Evolutionary conservation across 2,113 vertebrate species (phyloP).

Genomic region (Cyanoliseus patagonus): DNA sequence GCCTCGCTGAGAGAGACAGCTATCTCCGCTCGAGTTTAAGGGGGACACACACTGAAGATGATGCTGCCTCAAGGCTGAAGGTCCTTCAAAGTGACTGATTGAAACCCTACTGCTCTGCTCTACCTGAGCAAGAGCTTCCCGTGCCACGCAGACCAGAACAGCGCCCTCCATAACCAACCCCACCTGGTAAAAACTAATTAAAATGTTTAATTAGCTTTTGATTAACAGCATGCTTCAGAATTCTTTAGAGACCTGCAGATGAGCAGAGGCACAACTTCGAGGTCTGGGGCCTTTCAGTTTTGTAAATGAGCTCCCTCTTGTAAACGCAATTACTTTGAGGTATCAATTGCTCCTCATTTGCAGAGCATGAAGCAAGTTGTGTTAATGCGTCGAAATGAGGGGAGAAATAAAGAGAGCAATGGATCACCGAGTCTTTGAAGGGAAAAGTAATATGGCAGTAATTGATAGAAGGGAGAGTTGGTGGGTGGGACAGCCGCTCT

Average conservation of each 20-base stretch:
- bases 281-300: accelerated
- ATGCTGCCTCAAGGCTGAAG: neutral
- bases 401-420: constrained; percentile 55
- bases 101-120: neutral
- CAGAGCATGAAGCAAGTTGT: constrained; percentile 25
- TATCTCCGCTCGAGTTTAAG: neutral
- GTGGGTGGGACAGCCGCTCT: constrained; percentile 4
- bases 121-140: neutral
- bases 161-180: neutral
- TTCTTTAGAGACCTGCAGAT: neutral
- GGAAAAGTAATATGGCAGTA: constrained; percentile 48
- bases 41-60: neutral
- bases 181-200: neutral
- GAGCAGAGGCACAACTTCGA: neutral
- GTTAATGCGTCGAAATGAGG: constrained; percentile 35
- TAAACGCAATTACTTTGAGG: accelerated
- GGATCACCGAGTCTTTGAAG: constrained; percentile 55
- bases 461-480: constrained; percentile 51
- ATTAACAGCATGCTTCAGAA: constrained; percentile 24
- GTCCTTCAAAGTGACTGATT: neutral
- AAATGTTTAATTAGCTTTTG: constrained; percentile 1
- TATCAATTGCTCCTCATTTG: neutral
- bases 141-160: neutral
- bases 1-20: neutral
- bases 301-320: neutral